Evolutionary conservation across 2,888 invertebrate species (phyloP).

Genomic region (Colletes collaris): DNA sequence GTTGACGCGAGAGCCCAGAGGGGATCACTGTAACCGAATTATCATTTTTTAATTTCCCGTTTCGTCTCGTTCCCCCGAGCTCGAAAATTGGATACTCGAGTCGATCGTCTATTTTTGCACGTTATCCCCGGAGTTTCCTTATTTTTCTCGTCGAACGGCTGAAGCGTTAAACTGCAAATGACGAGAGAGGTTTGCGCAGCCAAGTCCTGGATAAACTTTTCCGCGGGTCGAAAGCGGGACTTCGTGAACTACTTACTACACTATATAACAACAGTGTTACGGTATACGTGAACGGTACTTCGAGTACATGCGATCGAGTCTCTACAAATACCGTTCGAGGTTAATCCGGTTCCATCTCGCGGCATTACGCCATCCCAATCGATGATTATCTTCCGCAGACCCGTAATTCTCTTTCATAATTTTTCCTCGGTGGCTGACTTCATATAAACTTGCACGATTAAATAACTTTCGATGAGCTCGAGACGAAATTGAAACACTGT

Average conservation of each 20-base stretch:
- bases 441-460: constrained; percentile 6
- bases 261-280: constrained; percentile 55
- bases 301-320: constrained; percentile 49
- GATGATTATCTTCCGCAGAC: constrained; percentile 34
- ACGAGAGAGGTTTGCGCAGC: constrained; percentile 20
- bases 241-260: constrained; percentile 51
- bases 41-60: too few relatives aligned
- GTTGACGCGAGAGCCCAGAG: too few relatives aligned
- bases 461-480: constrained; percentile 3
- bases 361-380: constrained; percentile 35
- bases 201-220: constrained; percentile 36
- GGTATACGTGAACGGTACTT: constrained; percentile 63
- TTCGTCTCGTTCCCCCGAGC: not conserved
- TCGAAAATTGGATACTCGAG: not conserved
- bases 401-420: constrained; percentile 46
- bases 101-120: not conserved
- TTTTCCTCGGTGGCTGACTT: not conserved
- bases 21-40: too few relatives aligned
- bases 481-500: too few relatives aligned
- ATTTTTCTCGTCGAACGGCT: constrained; percentile 20
- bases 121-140: not conserved
- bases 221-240: constrained; percentile 52
- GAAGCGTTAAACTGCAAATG: constrained; percentile 38
- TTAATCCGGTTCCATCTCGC: constrained; percentile 53
- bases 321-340: constrained; percentile 59